phyloP scores from a whole-genome alignment of 1,140 invertebrate genomes.

The Drosophila melanica region DNA sequence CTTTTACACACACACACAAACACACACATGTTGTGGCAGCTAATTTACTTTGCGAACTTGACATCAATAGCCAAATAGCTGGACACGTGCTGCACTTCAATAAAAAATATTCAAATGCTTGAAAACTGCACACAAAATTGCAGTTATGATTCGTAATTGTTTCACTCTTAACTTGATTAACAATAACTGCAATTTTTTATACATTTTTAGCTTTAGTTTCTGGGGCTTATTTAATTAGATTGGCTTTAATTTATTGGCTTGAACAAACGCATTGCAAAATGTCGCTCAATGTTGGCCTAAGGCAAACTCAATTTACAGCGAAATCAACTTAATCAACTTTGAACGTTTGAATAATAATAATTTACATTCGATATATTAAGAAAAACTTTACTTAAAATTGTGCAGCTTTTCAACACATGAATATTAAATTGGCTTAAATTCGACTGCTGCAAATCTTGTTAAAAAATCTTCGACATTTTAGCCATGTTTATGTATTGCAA shows the following conservation, averaged over 20 bases:
- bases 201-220: background rate
- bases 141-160: conserved; percentile 24
- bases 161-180: conserved; percentile 5
- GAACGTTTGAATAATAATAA: background rate
- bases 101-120: conserved; percentile 43
- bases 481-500: background rate
- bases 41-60: conserved; percentile 74
- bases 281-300: background rate
- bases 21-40: conserved; percentile 26
- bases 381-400: too few species aligned
- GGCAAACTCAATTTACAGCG: background rate
- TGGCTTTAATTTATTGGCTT: background rate
- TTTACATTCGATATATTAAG: too few species aligned
- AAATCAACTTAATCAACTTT: background rate
- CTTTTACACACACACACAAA: background rate
- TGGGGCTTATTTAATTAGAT: too few species aligned
- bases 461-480: background rate
- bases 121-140: conserved; percentile 43
- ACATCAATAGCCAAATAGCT: conserved; percentile 69
- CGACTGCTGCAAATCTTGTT: background rate
- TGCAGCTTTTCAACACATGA: too few species aligned
- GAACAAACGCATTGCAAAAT: background rate
- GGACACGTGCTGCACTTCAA: conserved; percentile 64
- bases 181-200: conserved; percentile 6
- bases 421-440: too few species aligned